A percentile compares a stretch with the other conserved stretches of the same genome.
phyloP scores from a whole-genome alignment of 2,113 vertebrate genomes.

The Platycercus adscitus region DNA sequence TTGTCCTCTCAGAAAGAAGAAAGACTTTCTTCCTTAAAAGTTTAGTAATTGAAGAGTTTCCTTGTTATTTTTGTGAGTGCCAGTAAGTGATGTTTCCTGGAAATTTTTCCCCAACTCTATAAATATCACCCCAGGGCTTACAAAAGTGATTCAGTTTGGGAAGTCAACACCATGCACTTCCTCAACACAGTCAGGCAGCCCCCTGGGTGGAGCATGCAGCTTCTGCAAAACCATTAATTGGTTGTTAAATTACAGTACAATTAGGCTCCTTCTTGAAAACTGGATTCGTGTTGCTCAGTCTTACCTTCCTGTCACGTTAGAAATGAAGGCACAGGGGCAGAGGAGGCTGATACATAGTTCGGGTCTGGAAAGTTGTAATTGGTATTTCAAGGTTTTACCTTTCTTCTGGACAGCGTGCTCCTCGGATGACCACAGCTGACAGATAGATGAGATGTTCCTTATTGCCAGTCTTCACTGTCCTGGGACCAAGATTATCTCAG shows the following conservation, averaged over 20 bases:
- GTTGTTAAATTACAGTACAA: slow-evolving; percentile 27
- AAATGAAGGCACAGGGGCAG: background rate
- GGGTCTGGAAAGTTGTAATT: background rate
- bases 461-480: background rate
- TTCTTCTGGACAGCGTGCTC: background rate
- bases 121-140: slow-evolving; percentile 71
- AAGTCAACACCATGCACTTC: slow-evolving; percentile 75
- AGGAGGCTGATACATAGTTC: background rate
- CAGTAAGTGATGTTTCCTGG: slow-evolving; percentile 81
- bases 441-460: background rate
- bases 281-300: slow-evolving; percentile 26
- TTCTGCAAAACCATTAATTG: slow-evolving; percentile 74
- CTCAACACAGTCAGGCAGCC: slow-evolving; percentile 67
- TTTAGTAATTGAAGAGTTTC: slow-evolving; percentile 67
- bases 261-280: slow-evolving; percentile 46
- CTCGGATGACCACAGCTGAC: background rate
- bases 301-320: background rate
- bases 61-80: slow-evolving; percentile 76
- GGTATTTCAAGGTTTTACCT: background rate
- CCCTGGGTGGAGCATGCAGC: slow-evolving; percentile 37
- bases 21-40: slow-evolving; percentile 53
- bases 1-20: slow-evolving; percentile 46
- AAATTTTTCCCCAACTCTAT: slow-evolving; percentile 79
- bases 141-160: slow-evolving; percentile 77
- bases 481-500: background rate